Evolutionary conservation across 2,888 invertebrate species (phyloP), one percentile per base, ranked within the genome.

Genomic region (Scaptomyza polygonia): DNA sequence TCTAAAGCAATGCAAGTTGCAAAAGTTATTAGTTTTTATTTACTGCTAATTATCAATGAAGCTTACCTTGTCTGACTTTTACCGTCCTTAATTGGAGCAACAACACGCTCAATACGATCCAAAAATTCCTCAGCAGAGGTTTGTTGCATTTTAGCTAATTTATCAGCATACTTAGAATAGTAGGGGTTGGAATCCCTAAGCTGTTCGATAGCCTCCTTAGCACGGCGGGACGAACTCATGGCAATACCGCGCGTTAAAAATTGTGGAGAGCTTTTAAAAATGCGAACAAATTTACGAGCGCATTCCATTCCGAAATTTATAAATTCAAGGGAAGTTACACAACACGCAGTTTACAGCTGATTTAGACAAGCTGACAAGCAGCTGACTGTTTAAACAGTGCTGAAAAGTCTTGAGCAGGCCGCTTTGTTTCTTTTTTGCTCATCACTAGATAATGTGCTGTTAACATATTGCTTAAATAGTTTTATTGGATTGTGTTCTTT

Each of bases 91-190:
- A 88, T 90, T 68, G 87, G 92, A 89, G 83, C 73, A 1, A 79
- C 53, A 4, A 91, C 88, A 30, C 92, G 92, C 84, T 95, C 95
- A 11, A 96, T 90, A 70, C 94, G 93, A 32, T 93, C 91, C 45
- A 95, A 81, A 87, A 96, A 96, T 89, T 96, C 96, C 77, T 95
- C 95, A 0, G 96, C 96, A 3, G 95, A 94, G 0, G 95, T 94
- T 90, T 95, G 92, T 89, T 96, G 96, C 18, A 96, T 89, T 65
- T 93, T 92, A 0, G 95, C 94, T 71, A 97, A 96, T 90, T 96
- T 96, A 1, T 93, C 91, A 0, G 96, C 95, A 92, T 97, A 97
- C 88, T 97, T 97, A 16, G 95, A 95, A 85, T 93, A 97, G 89
- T 95, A 97, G 0, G 97, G 96, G 92, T 97, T 97, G 5, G 89